Conservation (phyloP, 2,113 vertebrate genomes). For the Hiodon tergisus region DNA sequence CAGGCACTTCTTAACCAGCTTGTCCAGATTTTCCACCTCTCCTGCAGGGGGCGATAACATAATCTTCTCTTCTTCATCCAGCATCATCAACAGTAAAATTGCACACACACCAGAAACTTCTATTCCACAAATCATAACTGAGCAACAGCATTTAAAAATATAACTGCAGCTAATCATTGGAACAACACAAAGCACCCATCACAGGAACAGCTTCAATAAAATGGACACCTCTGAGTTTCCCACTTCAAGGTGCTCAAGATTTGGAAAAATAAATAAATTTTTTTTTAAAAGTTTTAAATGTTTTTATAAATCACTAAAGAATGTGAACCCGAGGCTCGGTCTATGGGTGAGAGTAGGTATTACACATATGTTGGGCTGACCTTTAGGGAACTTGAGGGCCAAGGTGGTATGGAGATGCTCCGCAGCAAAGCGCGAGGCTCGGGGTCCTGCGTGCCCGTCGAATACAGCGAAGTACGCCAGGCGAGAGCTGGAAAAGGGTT, state of each 20-base stretch:
- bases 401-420: slow-evolving; percentile 86
- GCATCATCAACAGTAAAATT: not conserved
- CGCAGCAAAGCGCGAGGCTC: slow-evolving; percentile 84
- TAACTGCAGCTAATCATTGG: not conserved
- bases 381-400: slow-evolving; percentile 82
- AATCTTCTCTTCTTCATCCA: not conserved
- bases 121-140: too few relatives aligned
- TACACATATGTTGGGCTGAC: slow-evolving; percentile 47
- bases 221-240: not conserved
- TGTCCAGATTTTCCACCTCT: slow-evolving; percentile 76
- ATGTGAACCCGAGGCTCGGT: not conserved
- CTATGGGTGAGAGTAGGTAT: not conserved
- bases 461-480: slow-evolving; percentile 90
- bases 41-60: slow-evolving; percentile 53
- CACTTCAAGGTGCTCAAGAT: not conserved
- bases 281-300: not conserved
- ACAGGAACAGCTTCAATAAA: not conserved
- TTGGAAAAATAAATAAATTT: not conserved
- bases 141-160: too few relatives aligned
- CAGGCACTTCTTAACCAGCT: slow-evolving; percentile 84
- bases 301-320: not conserved
- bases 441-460: slow-evolving; percentile 85
- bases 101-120: not conserved
- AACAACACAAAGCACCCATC: not conserved
- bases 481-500: slow-evolving; percentile 59